phyloP scores from a whole-genome alignment of 2,113 vertebrate genomes.

The Jacana jacana region DNA sequence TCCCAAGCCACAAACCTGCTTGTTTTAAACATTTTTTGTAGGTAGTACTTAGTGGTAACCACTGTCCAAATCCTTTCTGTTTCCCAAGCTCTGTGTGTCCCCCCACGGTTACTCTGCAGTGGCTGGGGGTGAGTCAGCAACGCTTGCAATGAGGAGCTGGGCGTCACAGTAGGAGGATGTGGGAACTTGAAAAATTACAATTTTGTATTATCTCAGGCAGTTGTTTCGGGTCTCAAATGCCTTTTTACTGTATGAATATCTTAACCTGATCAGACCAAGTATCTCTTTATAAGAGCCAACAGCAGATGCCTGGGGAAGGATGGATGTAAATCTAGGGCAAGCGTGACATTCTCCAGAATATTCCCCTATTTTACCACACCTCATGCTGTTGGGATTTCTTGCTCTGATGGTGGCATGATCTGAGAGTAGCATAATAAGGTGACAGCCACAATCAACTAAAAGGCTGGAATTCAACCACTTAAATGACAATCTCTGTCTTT shows the following conservation, averaged over 20 bases:
- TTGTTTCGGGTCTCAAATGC: neutral
- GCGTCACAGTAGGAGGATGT: neutral
- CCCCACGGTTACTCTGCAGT: neutral
- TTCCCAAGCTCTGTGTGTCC: neutral
- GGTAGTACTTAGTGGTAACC: neutral
- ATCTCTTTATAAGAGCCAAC: neutral
- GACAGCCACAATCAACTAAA: neutral
- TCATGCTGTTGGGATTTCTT: neutral
- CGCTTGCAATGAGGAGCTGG: neutral
- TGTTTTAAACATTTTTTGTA: neutral
- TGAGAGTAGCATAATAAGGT: neutral
- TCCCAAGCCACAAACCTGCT: neutral
- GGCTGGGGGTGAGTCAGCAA: neutral
- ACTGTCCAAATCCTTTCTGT: neutral
- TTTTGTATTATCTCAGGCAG: neutral
- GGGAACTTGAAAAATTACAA: neutral
- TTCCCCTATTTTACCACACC: neutral
- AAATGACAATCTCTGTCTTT: neutral
- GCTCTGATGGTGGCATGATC: neutral
- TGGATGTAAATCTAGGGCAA: neutral
- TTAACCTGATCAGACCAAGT: neutral
- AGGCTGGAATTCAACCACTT: neutral
- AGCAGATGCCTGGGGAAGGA: neutral
- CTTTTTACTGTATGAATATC: neutral
- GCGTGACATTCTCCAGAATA: neutral